Conservation (phyloP, 2,113 vertebrate genomes). For the Urocolius indicus region DNA sequence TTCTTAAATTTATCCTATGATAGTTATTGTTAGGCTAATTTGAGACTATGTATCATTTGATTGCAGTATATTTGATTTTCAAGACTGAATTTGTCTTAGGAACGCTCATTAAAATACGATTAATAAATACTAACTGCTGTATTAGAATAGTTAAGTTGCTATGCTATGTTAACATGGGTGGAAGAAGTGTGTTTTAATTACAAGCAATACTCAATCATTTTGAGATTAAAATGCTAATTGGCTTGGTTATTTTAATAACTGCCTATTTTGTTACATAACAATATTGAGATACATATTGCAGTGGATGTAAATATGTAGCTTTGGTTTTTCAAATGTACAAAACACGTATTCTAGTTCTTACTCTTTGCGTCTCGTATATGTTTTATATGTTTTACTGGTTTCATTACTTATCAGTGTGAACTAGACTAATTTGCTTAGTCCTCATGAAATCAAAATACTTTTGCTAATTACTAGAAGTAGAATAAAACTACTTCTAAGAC, state of each 20-base stretch:
- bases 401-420: background rate
- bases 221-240: conserved; percentile 24
- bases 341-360: background rate
- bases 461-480: background rate
- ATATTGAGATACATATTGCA: background rate
- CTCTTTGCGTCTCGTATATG: background rate
- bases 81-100: background rate
- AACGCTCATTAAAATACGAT: conserved; percentile 12
- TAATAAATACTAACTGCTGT: conserved; percentile 16
- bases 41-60: background rate
- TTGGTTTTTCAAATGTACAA: background rate
- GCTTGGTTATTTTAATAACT: conserved; percentile 10
- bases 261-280: background rate
- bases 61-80: background rate
- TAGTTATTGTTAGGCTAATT: background rate
- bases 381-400: background rate
- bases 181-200: conserved; percentile 29
- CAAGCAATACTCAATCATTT: background rate
- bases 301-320: background rate
- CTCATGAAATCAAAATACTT: background rate
- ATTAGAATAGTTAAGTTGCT: background rate
- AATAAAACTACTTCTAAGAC: background rate
- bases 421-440: background rate
- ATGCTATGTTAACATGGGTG: background rate
- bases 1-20: background rate